Base-by-base conservation (phyloP, 2,113 vertebrate genomes). In the Carettochelys insculpta region DNA sequence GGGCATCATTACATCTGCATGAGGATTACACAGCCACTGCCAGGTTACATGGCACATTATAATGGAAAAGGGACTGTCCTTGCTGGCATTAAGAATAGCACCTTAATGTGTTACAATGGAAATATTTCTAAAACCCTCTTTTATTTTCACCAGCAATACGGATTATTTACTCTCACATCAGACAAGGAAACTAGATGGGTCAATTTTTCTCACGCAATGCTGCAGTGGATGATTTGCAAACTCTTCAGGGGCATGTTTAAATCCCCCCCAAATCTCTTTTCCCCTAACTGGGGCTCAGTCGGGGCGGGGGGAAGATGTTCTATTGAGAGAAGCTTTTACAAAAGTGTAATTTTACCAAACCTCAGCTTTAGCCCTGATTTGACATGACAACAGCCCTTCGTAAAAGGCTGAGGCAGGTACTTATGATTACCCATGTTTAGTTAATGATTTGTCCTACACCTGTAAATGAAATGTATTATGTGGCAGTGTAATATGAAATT, bases 401-500 rank as follows among this genome's bases (percentile, higher is more conserved):
- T 95, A 86, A 80, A 93, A 96, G 89, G 92, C 6, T 95, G 89
- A 95, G 94, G 85, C 87, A 92, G 92, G 81, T 88, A 90, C 93
- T 87, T 95, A 82, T 95, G 94, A 97, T 96, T 94, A 95, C 89
- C 94, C 93, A 95, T 45, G 94, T 92, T 89, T 94, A 93, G 86
- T 97, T 96, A 96, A 95, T 95, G 95, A 84, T 94, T 95, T 92
- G 95, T 95, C 92, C 95, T 47, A 80, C 79, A 52, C 65, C 87
- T 77, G 89, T 90, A 95, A 94, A 97, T 88, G 65, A 85, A 90
- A 95, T 83, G 83, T 76, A n/a, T n/a, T 9, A 19, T 8, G 34
- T 8, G 31, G 16, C 34, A 65, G 58, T 7, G 8, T 65, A 65
- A 34, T n/a, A 65, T n/a, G 14, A 65, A n/a, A 65, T n/a, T 17